Evolutionary conservation across 2,113 vertebrate genomes (phyloP), one percentile per base, ranked within the genome.

Genomic region (Polyodon spathula): DNA sequence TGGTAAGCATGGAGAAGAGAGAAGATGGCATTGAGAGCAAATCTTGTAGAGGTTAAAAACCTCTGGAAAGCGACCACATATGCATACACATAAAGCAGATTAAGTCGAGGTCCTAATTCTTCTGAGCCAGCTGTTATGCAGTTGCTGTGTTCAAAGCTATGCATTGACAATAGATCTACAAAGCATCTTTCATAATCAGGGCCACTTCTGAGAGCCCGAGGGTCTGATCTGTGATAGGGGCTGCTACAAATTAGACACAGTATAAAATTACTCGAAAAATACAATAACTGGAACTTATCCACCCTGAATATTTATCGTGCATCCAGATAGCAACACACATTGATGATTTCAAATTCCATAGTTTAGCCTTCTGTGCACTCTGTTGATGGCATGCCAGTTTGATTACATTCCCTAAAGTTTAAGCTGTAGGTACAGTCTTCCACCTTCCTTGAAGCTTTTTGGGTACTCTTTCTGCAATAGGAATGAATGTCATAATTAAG

Each of bases 91-190:
- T 11, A 9, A 38, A 15, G n/a, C 60, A 17, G 14, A 46, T 10
- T n/a, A n/a, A n/a, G n/a, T n/a, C 15, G 27, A 7, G 8, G 46
- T 52, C 53, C 46, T 14, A 39, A 37, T 40, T 11, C 4, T 37
- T 6, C 15, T 51, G 50, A 41, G 54, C 51, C 64, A 75, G 71
- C 67, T 75, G 75, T 77, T 73, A 60, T 71, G n/a, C 64, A 66
- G 65, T 66, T 71, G 69, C 63, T 75, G 71, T 65, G 64, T 41
- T 57, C 56, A 69, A 60, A 64, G 54, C 59, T 53, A 9, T 42
- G 62, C 14, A 37, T 54, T 60, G 48, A 51, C n/a, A 56, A 40
- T 40, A 39, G 39, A 55, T 42, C 17, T 63, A 71, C 69, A 71
- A 73, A 70, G 68, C 48, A 39, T 10, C 61, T 67, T 71, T 66